Conservation (phyloP, 2,113 vertebrate species). For the Megaceryle torquata region DNA sequence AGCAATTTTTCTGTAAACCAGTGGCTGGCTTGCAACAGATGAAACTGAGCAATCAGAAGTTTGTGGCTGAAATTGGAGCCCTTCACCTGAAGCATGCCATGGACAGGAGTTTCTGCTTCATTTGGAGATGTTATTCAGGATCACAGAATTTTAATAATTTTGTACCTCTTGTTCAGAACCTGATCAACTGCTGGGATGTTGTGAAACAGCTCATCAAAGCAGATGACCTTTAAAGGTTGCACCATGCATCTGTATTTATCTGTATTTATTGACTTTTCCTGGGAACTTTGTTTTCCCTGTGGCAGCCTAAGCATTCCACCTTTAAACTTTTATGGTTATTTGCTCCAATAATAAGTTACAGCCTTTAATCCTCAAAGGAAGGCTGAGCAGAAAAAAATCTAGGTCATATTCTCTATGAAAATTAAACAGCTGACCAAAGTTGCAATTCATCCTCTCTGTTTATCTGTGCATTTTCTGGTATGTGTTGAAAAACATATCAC, state of each 20-base stretch:
- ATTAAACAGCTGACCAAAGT: background rate
- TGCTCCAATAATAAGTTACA: background rate
- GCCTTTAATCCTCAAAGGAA: background rate
- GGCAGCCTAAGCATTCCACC: background rate
- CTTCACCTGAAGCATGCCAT: background rate
- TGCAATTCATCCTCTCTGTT: background rate
- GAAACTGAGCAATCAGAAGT: slow-evolving; percentile 4
- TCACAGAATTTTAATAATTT: background rate
- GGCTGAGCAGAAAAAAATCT: background rate
- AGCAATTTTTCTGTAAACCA: background rate
- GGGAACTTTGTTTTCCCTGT: background rate
- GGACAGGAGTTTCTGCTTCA: background rate
- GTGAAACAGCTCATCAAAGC: background rate
- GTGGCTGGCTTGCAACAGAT: background rate
- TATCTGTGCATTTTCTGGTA: background rate
- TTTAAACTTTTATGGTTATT: background rate
- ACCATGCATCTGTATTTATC: background rate
- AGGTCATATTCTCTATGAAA: background rate
- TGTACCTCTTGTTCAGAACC: background rate
- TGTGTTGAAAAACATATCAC: background rate
- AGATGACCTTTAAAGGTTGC: background rate
- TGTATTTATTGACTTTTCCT: background rate
- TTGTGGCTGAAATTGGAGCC: slow-evolving; percentile 9
- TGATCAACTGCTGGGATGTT: background rate
- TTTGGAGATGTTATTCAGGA: background rate